Evolutionary conservation across 2,113 vertebrate species (phyloP).

Genomic region (Xiphophorus maculatus): DNA sequence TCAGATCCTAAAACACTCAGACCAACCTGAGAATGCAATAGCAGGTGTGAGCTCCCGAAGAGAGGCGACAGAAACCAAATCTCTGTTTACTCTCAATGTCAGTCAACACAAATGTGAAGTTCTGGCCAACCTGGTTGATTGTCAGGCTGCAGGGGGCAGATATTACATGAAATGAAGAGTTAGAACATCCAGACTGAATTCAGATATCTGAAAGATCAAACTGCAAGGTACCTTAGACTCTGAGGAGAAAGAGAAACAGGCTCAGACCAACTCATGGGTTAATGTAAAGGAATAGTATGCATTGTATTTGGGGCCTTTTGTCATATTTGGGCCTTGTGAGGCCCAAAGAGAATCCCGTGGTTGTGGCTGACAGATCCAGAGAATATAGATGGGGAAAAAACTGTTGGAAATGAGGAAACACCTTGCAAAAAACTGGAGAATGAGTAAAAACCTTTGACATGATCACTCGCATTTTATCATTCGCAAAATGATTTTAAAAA

Average conservation of each 20-base stretch:
- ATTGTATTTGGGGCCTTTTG: no score
- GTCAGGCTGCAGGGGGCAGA: constrained; percentile 81
- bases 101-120: constrained; percentile 98
- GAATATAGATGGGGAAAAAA: constrained; percentile 86
- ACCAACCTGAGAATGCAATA: constrained; percentile 84
- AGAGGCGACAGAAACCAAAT: constrained; percentile 97
- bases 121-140: constrained; percentile 92
- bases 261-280: no score
- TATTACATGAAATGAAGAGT: no score
- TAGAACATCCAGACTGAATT: no score
- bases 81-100: constrained; percentile 99
- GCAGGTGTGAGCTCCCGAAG: constrained; percentile 93
- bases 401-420: constrained; percentile 43
- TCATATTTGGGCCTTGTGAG: no score
- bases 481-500: constrained; percentile 43
- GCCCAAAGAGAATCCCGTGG: constrained; percentile 97
- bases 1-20: neutral
- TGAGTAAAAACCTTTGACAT: constrained; percentile 65
- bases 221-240: no score
- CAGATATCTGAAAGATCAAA: no score
- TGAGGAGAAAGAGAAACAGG: no score
- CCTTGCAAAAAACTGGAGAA: constrained; percentile 66
- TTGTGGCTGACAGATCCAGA: constrained; percentile 99
- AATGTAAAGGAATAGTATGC: no score
- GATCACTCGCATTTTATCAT: constrained; percentile 10